Evolutionary conservation across 2,888 invertebrate genomes (phyloP).

Genomic region (Azorinus chamasolen): DNA sequence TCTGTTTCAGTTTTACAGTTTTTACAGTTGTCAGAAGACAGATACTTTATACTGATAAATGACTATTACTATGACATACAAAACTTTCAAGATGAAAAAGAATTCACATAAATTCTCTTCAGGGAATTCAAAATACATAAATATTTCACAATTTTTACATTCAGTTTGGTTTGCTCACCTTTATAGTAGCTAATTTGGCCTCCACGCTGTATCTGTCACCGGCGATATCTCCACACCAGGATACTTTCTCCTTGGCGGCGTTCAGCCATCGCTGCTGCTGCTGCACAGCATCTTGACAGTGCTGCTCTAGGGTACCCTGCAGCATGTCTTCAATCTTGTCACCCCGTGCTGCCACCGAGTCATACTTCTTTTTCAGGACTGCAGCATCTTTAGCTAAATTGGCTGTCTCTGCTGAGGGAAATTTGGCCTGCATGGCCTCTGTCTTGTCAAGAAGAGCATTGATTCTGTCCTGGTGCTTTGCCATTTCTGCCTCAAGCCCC

Average conservation of each 20-base stretch:
- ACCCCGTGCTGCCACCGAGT: conserved; percentile 92
- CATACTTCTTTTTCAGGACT: conserved; percentile 88
- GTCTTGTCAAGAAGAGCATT: conserved; percentile 93
- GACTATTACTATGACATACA: too few species aligned
- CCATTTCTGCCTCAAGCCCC: conserved; percentile 90
- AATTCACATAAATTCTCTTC: too few species aligned
- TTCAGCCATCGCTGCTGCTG: conserved; percentile 93
- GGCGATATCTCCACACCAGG: conserved; percentile 94
- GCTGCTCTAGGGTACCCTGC: conserved; percentile 93
- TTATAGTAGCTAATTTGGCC: conserved; percentile 92
- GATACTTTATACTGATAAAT: too few species aligned
- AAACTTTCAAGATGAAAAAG: too few species aligned
- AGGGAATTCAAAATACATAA: too few species aligned
- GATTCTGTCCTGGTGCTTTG: conserved; percentile 91
- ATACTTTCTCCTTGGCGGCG: conserved; percentile 93
- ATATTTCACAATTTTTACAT: too few species aligned
- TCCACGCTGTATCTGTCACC: conserved; percentile 95
- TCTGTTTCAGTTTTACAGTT: too few species aligned
- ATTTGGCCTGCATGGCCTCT: conserved; percentile 74
- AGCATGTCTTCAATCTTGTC: conserved; percentile 89
- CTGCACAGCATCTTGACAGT: conserved; percentile 94
- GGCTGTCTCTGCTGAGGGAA: conserved; percentile 82
- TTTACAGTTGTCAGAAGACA: too few species aligned
- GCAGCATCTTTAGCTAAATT: conserved; percentile 82
- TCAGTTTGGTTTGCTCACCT: too few species aligned